Evolutionary conservation across 2,797 vertebrate species (phyloP), one percentile per base, ranked within the genome.

Genomic region (Chromis chromis): DNA sequence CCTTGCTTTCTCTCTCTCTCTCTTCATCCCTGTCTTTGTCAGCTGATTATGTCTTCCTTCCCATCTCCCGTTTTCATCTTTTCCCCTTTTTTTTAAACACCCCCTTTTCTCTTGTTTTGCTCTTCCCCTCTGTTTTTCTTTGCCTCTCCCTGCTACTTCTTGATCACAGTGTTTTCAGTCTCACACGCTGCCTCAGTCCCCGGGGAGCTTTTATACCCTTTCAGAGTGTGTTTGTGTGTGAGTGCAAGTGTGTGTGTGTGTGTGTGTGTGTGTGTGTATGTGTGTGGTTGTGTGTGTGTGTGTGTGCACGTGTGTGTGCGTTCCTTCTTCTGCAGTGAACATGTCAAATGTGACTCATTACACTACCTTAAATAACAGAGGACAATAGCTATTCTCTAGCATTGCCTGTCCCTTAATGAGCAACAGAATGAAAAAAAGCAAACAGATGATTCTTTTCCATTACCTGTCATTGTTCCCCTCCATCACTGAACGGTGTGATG

Each of bases 161-260:
- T 91, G 86, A 92, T 91, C 89, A 89, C 86, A 82, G 77, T 62
- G 78, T 87, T 89, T 86, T 90, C 79, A 87, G 80, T 79, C 63
- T 84, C 81, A 83, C 74, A 83, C 55, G 49, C 78, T 64, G 52
- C 76, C 42, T 84, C 53, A 17, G 75, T 92, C 90, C 83, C 86
- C 56, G 70, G 84, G 86, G 91, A 87, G 88, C 88, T 88, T 92
- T 92, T 91, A 93, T 80, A 84, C 76, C 81, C 79, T 87, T 90
- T 89, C 70, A 88, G 81, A 76, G 68, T 40, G 44, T 36, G 50
- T 67, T 65, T 70, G 53, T 49, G 53, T 39, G 42, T 39, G 44
- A 60, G 60, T 74, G 56, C 70, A 46, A 48, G 39, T 50, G 13
- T 36, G 55, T 55, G 33, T 52, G 74, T 24, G 54, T 57, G 56